Evolutionary conservation across 37 sponge, comb jelly and placozoan genomes (phyloP).

Genomic region (Diacarnus erythraeanus): DNA sequence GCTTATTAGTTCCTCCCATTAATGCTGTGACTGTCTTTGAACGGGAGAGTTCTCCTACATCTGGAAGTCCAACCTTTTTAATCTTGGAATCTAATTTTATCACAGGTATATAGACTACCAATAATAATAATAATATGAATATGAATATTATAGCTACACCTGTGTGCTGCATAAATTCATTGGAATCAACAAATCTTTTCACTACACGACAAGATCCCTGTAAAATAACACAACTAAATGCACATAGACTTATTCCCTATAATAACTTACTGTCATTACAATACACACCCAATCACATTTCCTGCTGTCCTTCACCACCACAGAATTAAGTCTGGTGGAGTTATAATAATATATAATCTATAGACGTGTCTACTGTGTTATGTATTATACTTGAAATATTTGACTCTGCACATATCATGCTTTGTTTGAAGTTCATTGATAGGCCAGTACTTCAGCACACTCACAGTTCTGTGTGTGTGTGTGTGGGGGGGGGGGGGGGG

Average conservation of each 20-base stretch:
- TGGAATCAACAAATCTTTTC: constrained; percentile 47
- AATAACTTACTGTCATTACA: constrained; percentile 27
- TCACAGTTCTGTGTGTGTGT: constrained; percentile 49
- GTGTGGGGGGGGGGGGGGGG: no score
- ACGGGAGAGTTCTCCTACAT: no score
- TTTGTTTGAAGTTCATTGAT: constrained; percentile 20
- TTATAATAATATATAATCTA: no score
- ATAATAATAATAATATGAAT: no score
- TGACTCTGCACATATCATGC: constrained; percentile 20
- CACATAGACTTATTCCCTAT: background rate
- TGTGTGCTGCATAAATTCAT: constrained; percentile 16
- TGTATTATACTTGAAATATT: constrained; percentile 50
- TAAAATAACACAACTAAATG: background rate
- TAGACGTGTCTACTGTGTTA: no score
- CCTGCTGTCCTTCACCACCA: constrained; percentile 58
- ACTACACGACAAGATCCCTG: constrained; percentile 54
- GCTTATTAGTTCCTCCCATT: constrained; percentile 16
- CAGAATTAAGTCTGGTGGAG: constrained; percentile 23
- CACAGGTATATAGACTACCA: no score
- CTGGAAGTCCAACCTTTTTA: no score
- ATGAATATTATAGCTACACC: background rate
- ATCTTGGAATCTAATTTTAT: no score
- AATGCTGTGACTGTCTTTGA: background rate
- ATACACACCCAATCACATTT: constrained; percentile 56
- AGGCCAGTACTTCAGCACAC: constrained; percentile 40